Evolutionary conservation across 2,888 invertebrate species (phyloP).

Genomic region (Scaeva pyrastri): DNA sequence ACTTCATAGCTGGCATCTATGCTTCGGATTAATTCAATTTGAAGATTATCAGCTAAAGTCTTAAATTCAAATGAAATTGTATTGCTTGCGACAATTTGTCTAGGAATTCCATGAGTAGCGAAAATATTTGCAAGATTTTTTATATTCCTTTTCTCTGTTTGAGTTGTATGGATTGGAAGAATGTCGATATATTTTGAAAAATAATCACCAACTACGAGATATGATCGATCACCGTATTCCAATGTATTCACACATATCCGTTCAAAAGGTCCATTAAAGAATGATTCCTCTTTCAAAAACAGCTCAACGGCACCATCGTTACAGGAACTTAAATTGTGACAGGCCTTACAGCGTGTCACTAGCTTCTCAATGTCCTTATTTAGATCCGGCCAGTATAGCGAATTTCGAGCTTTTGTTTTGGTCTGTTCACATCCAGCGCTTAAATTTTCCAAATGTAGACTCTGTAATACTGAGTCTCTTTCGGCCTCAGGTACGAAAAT

Average conservation of each 20-base stretch:
- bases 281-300: background rate
- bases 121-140: background rate
- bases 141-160: background rate
- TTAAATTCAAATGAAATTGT: background rate
- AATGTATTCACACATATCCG: background rate
- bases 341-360: background rate
- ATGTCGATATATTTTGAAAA: background rate
- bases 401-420: constrained; percentile 38
- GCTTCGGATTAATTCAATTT: background rate
- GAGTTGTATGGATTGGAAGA: background rate
- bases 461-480: constrained; percentile 68
- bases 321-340: background rate
- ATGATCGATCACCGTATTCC: background rate
- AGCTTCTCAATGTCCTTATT: constrained; percentile 61
- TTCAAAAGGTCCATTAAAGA: background rate
- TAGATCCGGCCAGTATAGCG: constrained; percentile 76
- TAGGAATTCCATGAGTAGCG: background rate
- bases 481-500: constrained; percentile 73
- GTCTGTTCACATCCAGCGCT: constrained; percentile 76
- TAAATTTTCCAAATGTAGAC: constrained; percentile 68
- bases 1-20: background rate
- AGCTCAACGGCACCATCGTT: background rate
- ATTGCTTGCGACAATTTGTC: background rate
- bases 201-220: background rate
- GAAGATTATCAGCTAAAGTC: background rate